Evolutionary conservation across 1,140 invertebrate genomes (phyloP).

Genomic region (Cyclargus thomasi): DNA sequence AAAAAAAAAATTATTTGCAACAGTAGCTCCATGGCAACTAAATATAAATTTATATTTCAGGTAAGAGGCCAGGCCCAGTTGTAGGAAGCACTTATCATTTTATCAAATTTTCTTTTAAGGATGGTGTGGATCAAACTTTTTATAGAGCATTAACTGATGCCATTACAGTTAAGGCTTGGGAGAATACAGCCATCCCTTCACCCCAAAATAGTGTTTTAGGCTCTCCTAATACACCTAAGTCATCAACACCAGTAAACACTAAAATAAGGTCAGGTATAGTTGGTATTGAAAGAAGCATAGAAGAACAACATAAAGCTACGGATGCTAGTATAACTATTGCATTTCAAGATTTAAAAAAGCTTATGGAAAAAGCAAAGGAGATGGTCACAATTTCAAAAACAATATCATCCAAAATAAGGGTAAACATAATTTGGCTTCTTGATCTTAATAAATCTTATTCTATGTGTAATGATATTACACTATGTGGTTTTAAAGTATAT

Average conservation of each 20-base stretch:
- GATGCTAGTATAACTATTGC: conserved; percentile 93
- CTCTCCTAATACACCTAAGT: conserved; percentile 35
- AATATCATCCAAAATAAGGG: conserved; percentile 94
- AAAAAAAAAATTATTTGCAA: background rate
- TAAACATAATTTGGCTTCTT: conserved; percentile 51
- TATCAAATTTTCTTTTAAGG: conserved; percentile 92
- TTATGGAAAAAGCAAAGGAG: conserved; percentile 97
- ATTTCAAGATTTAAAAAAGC: conserved; percentile 95
- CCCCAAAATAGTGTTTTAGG: conserved; percentile 25
- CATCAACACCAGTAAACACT: conserved; percentile 66
- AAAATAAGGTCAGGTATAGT: conserved; percentile 92
- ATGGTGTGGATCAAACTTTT: conserved; percentile 86
- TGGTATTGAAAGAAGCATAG: conserved; percentile 94
- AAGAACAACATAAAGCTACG: conserved; percentile 92
- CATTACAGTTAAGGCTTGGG: conserved; percentile 79
- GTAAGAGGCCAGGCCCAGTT: conserved; percentile 84
- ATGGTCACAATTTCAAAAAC: conserved; percentile 95
- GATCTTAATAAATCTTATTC: background rate
- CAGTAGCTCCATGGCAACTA: background rate
- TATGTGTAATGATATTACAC: too few relatives aligned
- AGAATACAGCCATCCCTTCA: conserved; percentile 53
- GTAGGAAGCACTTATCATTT: conserved; percentile 82
- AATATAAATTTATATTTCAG: conserved; percentile 43
- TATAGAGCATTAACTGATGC: conserved; percentile 78
- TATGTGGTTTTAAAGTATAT: too few relatives aligned